Base-by-base conservation (phyloP, 2,888 invertebrate genomes). In the Cyclophora punctaria region DNA sequence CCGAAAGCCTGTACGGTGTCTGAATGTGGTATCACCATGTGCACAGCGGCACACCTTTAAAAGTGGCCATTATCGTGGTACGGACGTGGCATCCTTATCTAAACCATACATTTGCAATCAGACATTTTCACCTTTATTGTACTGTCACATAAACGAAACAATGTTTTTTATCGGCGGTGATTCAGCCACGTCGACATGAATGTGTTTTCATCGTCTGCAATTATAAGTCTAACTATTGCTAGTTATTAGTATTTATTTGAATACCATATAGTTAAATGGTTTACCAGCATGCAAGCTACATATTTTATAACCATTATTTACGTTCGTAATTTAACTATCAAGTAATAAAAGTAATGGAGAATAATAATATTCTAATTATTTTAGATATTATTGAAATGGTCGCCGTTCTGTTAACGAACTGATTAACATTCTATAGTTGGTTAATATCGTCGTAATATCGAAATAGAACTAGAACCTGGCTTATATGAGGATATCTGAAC, bases 51-150 rank as follows among this genome's bases (percentile, higher is more conserved):
- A 55, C 66, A 63, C 67, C 67, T 66, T 71, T 69, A 61, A 72
- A 65, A 61, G 64, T 60, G 58, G 60, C 66, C 67, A 75, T 78
- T 79, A 80, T 67, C 64, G 62, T 5, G 37, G 37, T 56, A 62
- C 67, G 70, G 68, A 69, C 70, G 64, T 71, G 65, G 58, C 50
- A 53, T 58, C 57, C 71, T 78, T 78, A 83, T 80, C 78, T 76
- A 71, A 71, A 72, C 74, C 72, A 75, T 66, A 67, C 64, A 63
- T 63, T 67, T 51, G 63, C 71, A 58, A 71, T 71, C 69, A 55
- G 63, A 71, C 71, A 78, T 75, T 76, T 74, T 71, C 69, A 69
- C 69, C 66, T 72, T 71, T 70, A 71, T 70, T 71, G 67, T 60
- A 62, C 63, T 71, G 72, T 73, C 71, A 68, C 64, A 61, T 51